phyloP scores from a whole-genome alignment of 2,888 invertebrate genomes.

The Polyploca ridens region DNA sequence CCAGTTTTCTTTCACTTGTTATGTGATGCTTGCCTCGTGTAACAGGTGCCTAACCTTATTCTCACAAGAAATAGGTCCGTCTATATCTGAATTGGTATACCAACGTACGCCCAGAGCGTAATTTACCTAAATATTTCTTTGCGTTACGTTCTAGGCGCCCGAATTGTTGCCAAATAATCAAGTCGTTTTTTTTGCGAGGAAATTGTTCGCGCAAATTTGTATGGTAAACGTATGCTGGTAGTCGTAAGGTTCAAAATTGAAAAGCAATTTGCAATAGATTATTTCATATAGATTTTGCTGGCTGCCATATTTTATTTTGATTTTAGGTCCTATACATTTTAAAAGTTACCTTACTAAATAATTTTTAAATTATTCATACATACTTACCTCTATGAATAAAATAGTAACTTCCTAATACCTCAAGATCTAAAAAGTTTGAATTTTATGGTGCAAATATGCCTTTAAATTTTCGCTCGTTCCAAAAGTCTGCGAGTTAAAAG shows the following conservation, averaged over 20 bases:
- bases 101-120: slow-evolving; percentile 24
- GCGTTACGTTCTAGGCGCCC: slow-evolving; percentile 25
- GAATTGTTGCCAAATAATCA: slow-evolving; percentile 42
- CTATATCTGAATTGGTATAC: slow-evolving; percentile 4
- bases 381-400: not conserved
- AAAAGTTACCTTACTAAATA: no score
- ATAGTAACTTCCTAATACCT: not conserved
- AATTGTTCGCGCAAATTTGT: not conserved
- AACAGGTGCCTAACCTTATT: slow-evolving; percentile 30
- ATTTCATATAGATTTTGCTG: no score
- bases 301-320: no score
- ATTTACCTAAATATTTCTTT: slow-evolving; percentile 53
- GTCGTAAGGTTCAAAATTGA: not conserved
- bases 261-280: no score
- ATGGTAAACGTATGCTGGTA: not conserved
- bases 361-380: no score
- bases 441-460: slow-evolving; percentile 2
- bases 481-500: not conserved
- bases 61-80: slow-evolving; percentile 14
- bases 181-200: slow-evolving; percentile 4
- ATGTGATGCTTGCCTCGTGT: slow-evolving; percentile 12
- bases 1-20: slow-evolving; percentile 1
- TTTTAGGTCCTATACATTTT: no score
- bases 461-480: not conserved
- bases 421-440: not conserved